Base-by-base conservation (phyloP, 2,888 invertebrate genomes). In the Lithophane leautieri region DNA sequence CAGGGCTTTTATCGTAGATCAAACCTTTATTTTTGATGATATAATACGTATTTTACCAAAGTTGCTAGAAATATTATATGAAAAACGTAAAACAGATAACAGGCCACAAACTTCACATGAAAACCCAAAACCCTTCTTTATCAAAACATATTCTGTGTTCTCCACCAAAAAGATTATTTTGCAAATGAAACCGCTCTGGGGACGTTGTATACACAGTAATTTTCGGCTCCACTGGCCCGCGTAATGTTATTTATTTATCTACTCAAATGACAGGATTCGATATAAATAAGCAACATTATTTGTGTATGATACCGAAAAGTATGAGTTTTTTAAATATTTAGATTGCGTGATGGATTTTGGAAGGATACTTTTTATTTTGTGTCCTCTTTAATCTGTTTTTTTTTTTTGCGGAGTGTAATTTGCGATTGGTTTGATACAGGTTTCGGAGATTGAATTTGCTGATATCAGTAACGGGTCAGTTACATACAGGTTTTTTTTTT, bases 161-260 rank as follows among this genome's bases (percentile, higher is more conserved):
- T 74, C 42, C 40, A 40, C 50, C 78, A 60, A 81, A 86, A 87
- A 87, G 83, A 87, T 87, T 86, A 87, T 87, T 87, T 87, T 86
- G 84, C 87, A 86, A 87, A 84, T 87, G 84, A 87, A 86, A 84
- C 87, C 80, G 73, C 75, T 61, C 75, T 61, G 47, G 71, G 75
- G 72, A 81, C 76, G 75, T 42, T 87, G 85, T 88, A 85, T 89
- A 90, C 89, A 85, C 82, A 90, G 89, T 93, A 95, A 95, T 95
- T 95, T 95, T 93, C 94, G 86, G 93, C 92, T 91, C 84, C 94
- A 89, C 56, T 93, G 95, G 86, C 60, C 92, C 89, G 94, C 76
- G 90, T 94, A 92, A 95, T 95, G 93, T 93, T 93, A 93, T 95
- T 93, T 93, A 93, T 95, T 95, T 94, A 94, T 93, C 92, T 92